Evolutionary conservation across 2,888 invertebrate genomes (phyloP).

Genomic region (Thera obeliscata): DNA sequence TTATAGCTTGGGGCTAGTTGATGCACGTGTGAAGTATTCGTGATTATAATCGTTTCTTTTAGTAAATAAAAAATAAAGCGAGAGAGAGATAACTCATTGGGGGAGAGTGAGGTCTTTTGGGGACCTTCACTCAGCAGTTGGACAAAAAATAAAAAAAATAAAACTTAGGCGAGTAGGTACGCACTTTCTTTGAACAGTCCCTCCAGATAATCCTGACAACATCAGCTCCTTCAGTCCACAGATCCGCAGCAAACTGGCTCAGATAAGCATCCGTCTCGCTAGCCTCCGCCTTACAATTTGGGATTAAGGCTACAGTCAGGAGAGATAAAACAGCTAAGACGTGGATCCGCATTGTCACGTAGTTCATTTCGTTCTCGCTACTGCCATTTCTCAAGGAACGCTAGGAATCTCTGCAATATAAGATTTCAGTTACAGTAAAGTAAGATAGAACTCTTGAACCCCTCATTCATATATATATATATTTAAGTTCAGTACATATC

Average conservation of each 20-base stretch:
- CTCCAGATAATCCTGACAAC: conserved; percentile 76
- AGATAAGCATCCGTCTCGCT: conserved; percentile 66
- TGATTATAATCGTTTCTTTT: no score
- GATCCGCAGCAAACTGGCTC: conserved; percentile 73
- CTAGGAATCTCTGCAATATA: conserved; percentile 41
- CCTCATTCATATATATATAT: no score
- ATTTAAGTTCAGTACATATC: no score
- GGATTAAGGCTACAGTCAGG: conserved; percentile 51
- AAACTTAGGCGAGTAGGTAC: conserved; percentile 30
- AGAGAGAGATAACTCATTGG: no score
- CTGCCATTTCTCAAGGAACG: conserved; percentile 56
- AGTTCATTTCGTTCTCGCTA: conserved; percentile 53
- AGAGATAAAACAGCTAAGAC: conserved; percentile 50
- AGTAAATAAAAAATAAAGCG: no score
- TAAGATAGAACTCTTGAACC: neutral
- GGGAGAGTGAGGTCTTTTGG: no score
- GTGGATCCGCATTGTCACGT: conserved; percentile 55
- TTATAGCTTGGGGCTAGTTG: no score
- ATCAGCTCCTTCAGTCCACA: conserved; percentile 79
- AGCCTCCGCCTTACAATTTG: conserved; percentile 53
- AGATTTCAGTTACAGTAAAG: conserved; percentile 23
- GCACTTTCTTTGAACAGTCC: conserved; percentile 80
- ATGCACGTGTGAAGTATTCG: no score
- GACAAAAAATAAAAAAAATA: no score
- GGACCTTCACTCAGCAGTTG: no score